A percentile compares a stretch with the other conserved stretches of the same genome.
These are phyloP conservation scores for Daboia siamensis DNA, from an alignment of 2,113 vertebrate genomes.

Conservation along the genomic window DNA sequence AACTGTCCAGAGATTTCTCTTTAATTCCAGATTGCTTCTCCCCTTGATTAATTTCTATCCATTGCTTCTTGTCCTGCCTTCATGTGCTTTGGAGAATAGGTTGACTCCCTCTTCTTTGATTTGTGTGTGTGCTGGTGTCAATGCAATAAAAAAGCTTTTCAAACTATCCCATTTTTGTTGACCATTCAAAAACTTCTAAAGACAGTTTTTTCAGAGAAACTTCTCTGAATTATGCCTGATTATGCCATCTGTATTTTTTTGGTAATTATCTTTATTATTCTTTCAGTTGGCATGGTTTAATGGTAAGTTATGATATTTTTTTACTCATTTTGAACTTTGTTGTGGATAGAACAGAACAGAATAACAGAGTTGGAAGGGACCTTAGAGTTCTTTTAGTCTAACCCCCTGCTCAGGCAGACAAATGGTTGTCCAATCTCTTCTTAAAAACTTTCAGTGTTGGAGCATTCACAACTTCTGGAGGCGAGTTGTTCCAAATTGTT, in stretches of 20 bases:
- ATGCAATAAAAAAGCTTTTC: background rate
- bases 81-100: background rate
- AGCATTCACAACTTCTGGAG: too few relatives aligned
- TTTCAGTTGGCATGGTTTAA: background rate
- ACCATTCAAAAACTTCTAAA: background rate
- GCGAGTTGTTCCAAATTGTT: background rate
- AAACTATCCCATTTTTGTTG: background rate
- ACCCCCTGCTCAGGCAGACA: too few relatives aligned
- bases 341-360: background rate
- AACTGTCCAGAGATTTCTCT: background rate
- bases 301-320: background rate
- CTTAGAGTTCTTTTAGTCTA: too few relatives aligned
- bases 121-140: background rate
- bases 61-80: background rate
- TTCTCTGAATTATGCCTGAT: background rate
- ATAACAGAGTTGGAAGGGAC: too few relatives aligned
- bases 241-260: background rate
- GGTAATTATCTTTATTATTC: background rate
- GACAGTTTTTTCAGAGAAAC: background rate
- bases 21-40: background rate
- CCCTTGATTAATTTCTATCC: background rate
- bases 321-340: background rate
- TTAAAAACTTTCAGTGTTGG: too few relatives aligned
- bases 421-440: too few relatives aligned
- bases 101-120: background rate